Conservation (phyloP, 2,797 vertebrate genomes). For the Enteromius afrohamiltoni region DNA sequence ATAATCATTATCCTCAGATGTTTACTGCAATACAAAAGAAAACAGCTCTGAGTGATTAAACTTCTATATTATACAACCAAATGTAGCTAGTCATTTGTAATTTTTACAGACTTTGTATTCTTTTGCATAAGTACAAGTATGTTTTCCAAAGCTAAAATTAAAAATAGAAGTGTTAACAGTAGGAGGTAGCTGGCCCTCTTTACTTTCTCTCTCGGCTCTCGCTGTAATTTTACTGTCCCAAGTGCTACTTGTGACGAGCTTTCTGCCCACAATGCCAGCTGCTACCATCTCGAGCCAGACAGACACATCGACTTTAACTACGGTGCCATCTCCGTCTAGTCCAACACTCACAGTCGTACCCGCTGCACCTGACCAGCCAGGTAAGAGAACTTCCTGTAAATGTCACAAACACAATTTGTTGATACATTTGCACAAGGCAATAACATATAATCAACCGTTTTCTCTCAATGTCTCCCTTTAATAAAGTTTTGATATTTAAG, state of each 20-base stretch:
- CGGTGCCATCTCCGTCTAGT: conserved; percentile 24
- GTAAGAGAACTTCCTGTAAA: conserved; percentile 31
- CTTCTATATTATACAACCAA: background rate
- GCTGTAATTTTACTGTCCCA: conserved; percentile 48
- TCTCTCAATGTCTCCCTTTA: background rate
- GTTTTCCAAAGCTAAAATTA: conserved; percentile 23
- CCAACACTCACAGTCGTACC: conserved; percentile 13
- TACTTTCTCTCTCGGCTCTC: conserved; percentile 31
- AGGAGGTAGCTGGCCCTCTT: conserved; percentile 31
- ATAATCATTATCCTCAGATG: background rate
- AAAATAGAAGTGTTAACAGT: conserved; percentile 47
- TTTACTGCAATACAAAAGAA: background rate
- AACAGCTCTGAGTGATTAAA: background rate
- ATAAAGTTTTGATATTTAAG: background rate
- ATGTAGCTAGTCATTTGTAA: background rate
- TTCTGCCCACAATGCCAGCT: conserved; percentile 48
- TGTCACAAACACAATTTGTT: background rate
- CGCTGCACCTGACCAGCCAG: conserved; percentile 29
- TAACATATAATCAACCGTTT: background rate
- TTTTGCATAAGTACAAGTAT: conserved; percentile 40
- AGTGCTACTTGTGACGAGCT: conserved; percentile 45
- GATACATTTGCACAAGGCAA: conserved; percentile 6
- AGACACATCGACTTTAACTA: conserved; percentile 33
- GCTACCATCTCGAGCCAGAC: conserved; percentile 46
- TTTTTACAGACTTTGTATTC: conserved; percentile 27